phyloP scores from a whole-genome alignment of 2,113 vertebrate genomes.

The Alexandromys fortis region DNA sequence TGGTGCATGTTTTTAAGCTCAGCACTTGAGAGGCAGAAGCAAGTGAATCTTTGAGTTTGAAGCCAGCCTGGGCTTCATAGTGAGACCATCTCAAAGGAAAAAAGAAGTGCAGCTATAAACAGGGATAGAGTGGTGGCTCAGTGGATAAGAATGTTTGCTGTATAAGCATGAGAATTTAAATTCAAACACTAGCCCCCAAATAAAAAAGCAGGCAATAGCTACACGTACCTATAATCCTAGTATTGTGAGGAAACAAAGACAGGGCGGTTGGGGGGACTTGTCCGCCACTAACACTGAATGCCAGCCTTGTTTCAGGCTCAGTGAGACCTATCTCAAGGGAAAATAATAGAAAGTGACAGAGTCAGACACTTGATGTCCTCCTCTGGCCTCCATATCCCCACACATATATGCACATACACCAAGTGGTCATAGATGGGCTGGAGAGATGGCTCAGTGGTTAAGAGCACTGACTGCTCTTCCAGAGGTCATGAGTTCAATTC shows the following conservation, averaged over 20 bases:
- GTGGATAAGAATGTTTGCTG: neutral
- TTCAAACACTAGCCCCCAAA: neutral
- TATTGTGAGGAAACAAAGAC: neutral
- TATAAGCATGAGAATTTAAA: neutral
- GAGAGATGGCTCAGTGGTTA: no score
- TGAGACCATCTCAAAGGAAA: neutral
- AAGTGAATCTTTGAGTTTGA: neutral
- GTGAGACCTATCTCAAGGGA: neutral
- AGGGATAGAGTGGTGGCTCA: neutral
- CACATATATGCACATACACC: neutral
- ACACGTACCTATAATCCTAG: neutral
- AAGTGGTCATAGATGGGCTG: neutral
- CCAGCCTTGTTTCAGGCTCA: neutral
- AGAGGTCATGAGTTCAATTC: no score
- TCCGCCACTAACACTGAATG: neutral
- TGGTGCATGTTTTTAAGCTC: neutral
- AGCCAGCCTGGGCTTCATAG: neutral
- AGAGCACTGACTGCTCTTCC: no score
- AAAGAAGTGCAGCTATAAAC: neutral
- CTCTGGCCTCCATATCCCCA: neutral
- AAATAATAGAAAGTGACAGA: neutral
- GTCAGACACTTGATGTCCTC: neutral
- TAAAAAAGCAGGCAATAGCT: neutral
- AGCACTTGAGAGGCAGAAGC: neutral
- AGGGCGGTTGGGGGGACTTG: neutral